Conservation (phyloP, 1,140 invertebrate species). For the Lineus longissimus region DNA sequence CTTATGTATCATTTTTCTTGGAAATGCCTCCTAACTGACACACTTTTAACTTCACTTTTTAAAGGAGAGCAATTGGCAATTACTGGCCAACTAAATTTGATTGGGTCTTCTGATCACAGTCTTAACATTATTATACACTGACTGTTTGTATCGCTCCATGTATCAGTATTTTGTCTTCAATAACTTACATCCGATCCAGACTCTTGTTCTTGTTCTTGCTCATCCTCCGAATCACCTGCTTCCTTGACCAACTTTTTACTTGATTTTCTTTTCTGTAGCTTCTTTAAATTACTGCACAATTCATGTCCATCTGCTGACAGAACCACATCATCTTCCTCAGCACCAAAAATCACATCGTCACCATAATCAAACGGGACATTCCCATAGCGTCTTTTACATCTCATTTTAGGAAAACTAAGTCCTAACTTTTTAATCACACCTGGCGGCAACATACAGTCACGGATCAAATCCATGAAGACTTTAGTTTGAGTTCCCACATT, state of each 20-base stretch:
- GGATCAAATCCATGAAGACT: conserved; percentile 58
- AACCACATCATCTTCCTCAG: not conserved
- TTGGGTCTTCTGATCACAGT: too few relatives aligned
- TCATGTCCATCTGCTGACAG: conserved; percentile 8
- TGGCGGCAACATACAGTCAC: conserved; percentile 57
- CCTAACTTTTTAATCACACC: conserved; percentile 59
- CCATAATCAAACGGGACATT: conserved; percentile 58
- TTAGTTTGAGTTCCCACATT: conserved; percentile 62
- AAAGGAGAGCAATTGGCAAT: too few relatives aligned
- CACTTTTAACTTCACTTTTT: too few relatives aligned
- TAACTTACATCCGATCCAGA: conserved; percentile 1
- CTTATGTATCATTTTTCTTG: not conserved
- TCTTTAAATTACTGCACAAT: not conserved
- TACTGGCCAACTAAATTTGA: too few relatives aligned
- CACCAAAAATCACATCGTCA: conserved; percentile 9
- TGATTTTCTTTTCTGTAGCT: conserved; percentile 3
- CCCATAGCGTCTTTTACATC: conserved; percentile 54
- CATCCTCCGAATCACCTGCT: not conserved
- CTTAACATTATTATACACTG: not conserved
- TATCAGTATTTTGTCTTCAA: not conserved
- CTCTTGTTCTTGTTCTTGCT: too few relatives aligned
- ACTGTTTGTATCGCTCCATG: not conserved
- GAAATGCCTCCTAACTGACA: too few relatives aligned
- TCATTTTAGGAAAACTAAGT: conserved; percentile 44
- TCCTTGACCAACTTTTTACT: conserved; percentile 6